Base-by-base conservation (phyloP, 2,113 vertebrate genomes). In the Lepisosteus osseus region DNA sequence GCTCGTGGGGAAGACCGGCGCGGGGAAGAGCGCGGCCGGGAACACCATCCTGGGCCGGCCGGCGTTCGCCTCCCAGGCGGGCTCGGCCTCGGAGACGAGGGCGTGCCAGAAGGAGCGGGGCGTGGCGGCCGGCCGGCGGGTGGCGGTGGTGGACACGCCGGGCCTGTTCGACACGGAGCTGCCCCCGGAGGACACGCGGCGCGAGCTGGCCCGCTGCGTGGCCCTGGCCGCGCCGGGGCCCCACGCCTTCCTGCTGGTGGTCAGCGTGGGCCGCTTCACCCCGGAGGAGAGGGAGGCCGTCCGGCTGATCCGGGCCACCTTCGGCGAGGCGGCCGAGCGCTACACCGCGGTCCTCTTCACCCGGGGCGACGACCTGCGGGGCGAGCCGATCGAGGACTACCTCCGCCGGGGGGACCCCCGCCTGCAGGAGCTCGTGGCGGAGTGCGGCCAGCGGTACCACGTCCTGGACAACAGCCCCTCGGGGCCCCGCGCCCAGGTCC, bases 21-120 rank as follows among this genome's bases (percentile, higher is more conserved):
- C 87, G 13, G 91, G 90, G 66, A 93, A 92, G 72, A 91, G 91
- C 15, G 86, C 90, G 0, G 88, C 89, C 70, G 91, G 88, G 63
- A 93, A 51, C 47, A 51, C 47, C 5, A 5, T 51, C 47, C 47
- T 51, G 47, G 47, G 47, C 47, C 47, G 9, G 5, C 47, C 47
- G 47, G 47, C 5, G 47, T 51, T 51, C 47, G 5, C 5, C 9
- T 51, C 47, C 5, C 47, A 9, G 47, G 47, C 2, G 5, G 47
- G 47, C 9, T 51, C 9, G 5, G 47, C 1, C 5, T 51, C 47
- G 9, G 47, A 51, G 47, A 51, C 47, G 9, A 5, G 47, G 47
- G 47, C 4, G 47, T 51, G 47, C 47, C 47, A 9, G 47, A 51
- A 51, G 47, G 47, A 9, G 47, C 4, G 47, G 47, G 47, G 47